Evolutionary conservation across 2,888 invertebrate species (phyloP).

Genomic region (Dryobota labecula): DNA sequence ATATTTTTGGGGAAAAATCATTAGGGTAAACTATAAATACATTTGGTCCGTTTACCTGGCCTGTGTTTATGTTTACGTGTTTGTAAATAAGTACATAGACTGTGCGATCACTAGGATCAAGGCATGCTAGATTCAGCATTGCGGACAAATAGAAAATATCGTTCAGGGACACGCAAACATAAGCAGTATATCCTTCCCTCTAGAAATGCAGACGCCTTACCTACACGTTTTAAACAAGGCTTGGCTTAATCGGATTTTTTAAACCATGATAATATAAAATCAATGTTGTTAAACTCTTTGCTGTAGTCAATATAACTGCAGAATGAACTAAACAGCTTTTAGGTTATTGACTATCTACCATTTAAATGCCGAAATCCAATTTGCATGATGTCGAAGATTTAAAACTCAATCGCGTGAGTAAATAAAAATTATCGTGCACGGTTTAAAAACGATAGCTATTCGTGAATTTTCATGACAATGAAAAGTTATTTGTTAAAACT

Average conservation of each 20-base stretch:
- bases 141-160: not conserved
- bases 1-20: not conserved
- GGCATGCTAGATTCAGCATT: not conserved
- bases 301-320: not conserved
- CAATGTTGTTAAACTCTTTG: not conserved
- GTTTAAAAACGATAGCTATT: not conserved
- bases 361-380: conserved; percentile 15
- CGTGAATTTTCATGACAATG: conserved; percentile 2
- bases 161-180: not conserved
- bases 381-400: conserved; percentile 32
- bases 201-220: not conserved
- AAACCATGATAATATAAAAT: not conserved
- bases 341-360: not conserved
- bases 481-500: not conserved
- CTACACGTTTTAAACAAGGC: not conserved
- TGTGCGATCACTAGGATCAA: not conserved
- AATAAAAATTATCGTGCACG: conserved; percentile 21
- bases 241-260: too few species aligned
- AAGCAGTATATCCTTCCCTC: not conserved
- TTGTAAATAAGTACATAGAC: not conserved
- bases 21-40: too few species aligned
- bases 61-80: not conserved
- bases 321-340: not conserved
- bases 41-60: not conserved
- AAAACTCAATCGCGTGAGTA: conserved; percentile 46